Evolutionary conservation across 2,888 invertebrate genomes (phyloP).

Genomic region (Perizoma flavofasciatum): DNA sequence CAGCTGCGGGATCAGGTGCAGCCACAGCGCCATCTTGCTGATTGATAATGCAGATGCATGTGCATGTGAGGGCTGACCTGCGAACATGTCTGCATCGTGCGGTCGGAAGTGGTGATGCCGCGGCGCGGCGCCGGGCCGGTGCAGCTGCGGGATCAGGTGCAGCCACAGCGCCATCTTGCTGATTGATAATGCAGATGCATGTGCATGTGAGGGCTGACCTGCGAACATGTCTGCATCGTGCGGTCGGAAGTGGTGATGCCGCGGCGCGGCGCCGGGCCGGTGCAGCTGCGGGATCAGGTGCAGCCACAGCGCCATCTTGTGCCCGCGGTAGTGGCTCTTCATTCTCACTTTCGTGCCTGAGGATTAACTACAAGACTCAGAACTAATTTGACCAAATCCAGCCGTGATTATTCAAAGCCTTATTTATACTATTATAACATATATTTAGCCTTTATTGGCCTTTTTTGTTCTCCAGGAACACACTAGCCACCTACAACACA

Average conservation of each 20-base stretch:
- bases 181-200: no score
- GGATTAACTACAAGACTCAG: background rate
- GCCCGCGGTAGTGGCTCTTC: conserved; percentile 93
- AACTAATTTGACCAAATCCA: background rate
- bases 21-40: conserved; percentile 95
- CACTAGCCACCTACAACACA: no score
- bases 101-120: conserved; percentile 89
- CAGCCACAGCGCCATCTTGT: conserved; percentile 95
- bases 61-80: conserved; percentile 79
- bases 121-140: conserved; percentile 88
- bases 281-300: conserved; percentile 94
- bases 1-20: conserved; percentile 93
- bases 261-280: conserved; percentile 87
- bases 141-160: conserved; percentile 93
- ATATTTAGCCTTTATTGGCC: no score
- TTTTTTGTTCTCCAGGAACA: no score
- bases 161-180: conserved; percentile 93
- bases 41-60: no score
- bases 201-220: conserved; percentile 68
- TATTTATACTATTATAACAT: no score
- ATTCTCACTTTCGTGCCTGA: conserved; percentile 85
- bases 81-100: conserved; percentile 88
- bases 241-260: conserved; percentile 89
- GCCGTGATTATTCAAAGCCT: no score
- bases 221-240: conserved; percentile 89